Evolutionary conservation across 2,797 vertebrate genomes (phyloP).

Genomic region (Antennarius maculatus): DNA sequence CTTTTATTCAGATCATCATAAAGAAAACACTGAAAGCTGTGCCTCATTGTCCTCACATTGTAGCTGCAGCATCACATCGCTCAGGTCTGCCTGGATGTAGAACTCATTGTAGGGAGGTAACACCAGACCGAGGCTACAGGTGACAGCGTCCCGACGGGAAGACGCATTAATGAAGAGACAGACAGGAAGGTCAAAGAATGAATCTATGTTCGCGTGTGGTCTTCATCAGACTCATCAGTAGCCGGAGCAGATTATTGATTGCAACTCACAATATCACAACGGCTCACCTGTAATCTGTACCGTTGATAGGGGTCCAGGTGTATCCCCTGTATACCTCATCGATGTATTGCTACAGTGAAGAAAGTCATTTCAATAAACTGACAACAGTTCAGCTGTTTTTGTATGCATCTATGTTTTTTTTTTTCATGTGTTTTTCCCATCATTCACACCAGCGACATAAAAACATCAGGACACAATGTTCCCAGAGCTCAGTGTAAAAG

Average conservation of each 20-base stretch:
- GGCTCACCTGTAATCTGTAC: conserved; percentile 97
- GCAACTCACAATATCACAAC: neutral
- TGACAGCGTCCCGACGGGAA: conserved; percentile 46
- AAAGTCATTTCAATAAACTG: conserved; percentile 8
- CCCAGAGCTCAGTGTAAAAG: neutral
- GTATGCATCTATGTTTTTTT: neutral
- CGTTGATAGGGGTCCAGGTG: conserved; percentile 95
- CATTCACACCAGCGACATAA: neutral
- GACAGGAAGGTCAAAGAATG: conserved; percentile 5
- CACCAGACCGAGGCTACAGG: conserved; percentile 91
- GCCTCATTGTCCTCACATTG: conserved; percentile 90
- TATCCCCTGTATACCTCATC: conserved; percentile 92
- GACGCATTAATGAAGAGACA: neutral
- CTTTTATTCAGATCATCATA: conserved; percentile 1
- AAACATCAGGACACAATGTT: neutral
- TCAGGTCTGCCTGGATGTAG: conserved; percentile 97
- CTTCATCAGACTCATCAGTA: neutral
- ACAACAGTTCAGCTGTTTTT: neutral
- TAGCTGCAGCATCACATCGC: conserved; percentile 97
- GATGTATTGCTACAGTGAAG: conserved; percentile 88
- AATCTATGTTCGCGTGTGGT: conserved; percentile 5
- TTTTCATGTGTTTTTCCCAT: too few relatives aligned
- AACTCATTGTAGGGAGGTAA: conserved; percentile 93
- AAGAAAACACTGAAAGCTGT: conserved; percentile 11
- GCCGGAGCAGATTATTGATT: neutral